Evolutionary conservation across 2,888 invertebrate genomes (phyloP), one percentile per base, ranked within the genome.

Genomic region (Eupsilia transversa): DNA sequence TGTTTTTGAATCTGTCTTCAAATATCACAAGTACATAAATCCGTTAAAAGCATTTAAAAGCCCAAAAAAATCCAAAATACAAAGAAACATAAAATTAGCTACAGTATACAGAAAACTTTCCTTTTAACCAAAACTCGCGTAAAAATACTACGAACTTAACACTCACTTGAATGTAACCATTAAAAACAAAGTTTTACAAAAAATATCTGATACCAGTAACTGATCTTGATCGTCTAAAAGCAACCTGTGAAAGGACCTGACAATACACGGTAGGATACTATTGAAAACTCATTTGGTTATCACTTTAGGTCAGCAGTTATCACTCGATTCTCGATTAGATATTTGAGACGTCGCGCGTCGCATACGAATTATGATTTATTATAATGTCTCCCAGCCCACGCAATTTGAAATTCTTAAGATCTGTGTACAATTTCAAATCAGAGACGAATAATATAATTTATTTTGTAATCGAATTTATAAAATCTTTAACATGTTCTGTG

Each of bases 211-310:
- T 79, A 82, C 70, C 67, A 75, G 81, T 84, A 84, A 89, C 86
- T 84, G 89, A 91, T 92, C 89, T 88, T 87, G 85, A 88, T 88
- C 86, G 80, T 86, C 77, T 88, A 90, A 89, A 90, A 90, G 87
- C 83, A 88, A 89, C 86, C 85, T 80, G 83, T 81, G 41, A 84
- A 86, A 84, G 82, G 80, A 80, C 79, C 68, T 73, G 78, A 77
- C 78, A 77, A 72, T 70, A 57, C 33, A 73, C 33, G 46, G 66
- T 10, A 23, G 10, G 30, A 17, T 79, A 83, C 79, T 52, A 74
- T 65, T 54, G n/a, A 67, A 63, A 64, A 84, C 80, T 81, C 83
- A 68, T 56, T 64, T 56, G 23, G 43, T 68, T 86, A 85, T 87
- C 69, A 84, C 68, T 43, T 65, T 59, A 61, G 41, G 43, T 73